phyloP scores from a whole-genome alignment of 2,888 invertebrate species.

The Andrena marginata region DNA sequence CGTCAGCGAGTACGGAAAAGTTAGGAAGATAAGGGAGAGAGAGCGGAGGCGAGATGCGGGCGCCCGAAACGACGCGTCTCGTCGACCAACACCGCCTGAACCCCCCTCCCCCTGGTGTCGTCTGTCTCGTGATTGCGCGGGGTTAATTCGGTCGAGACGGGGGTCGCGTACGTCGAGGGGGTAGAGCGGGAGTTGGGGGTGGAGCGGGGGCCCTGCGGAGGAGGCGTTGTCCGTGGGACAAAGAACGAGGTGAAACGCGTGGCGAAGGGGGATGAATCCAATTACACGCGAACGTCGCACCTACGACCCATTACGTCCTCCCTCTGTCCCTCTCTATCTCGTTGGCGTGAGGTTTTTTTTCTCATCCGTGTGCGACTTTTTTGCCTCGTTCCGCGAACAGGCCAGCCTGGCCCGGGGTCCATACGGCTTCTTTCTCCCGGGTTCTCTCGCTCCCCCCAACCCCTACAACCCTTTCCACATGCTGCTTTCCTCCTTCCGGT shows the following conservation, averaged over 20 bases:
- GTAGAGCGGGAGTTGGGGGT: not conserved
- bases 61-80: slow-evolving; percentile 40
- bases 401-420: slow-evolving; percentile 64
- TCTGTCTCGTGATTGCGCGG: slow-evolving; percentile 72
- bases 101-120: slow-evolving; percentile 44
- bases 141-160: slow-evolving; percentile 75
- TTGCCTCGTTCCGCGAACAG: slow-evolving; percentile 38
- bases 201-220: no score
- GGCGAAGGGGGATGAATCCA: slow-evolving; percentile 80
- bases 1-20: slow-evolving; percentile 76
- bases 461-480: slow-evolving; percentile 14
- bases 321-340: slow-evolving; percentile 42
- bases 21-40: slow-evolving; percentile 77
- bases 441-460: slow-evolving; percentile 27
- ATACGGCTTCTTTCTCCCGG: slow-evolving; percentile 58
- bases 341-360: slow-evolving; percentile 27
- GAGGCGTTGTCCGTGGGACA: slow-evolving; percentile 39
- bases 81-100: slow-evolving; percentile 29
- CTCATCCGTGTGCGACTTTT: slow-evolving; percentile 24
- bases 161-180: slow-evolving; percentile 1
- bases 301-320: slow-evolving; percentile 79
- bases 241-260: slow-evolving; percentile 67
- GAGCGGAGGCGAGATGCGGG: slow-evolving; percentile 64
- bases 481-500: slow-evolving; percentile 51
- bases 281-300: slow-evolving; percentile 82